A percentile compares a stretch with the other conserved stretches of the same genome.
These are phyloP conservation scores for Tromatobia lineatoria DNA, from an alignment of 2,888 invertebrate species.

Conservation along the genomic window DNA sequence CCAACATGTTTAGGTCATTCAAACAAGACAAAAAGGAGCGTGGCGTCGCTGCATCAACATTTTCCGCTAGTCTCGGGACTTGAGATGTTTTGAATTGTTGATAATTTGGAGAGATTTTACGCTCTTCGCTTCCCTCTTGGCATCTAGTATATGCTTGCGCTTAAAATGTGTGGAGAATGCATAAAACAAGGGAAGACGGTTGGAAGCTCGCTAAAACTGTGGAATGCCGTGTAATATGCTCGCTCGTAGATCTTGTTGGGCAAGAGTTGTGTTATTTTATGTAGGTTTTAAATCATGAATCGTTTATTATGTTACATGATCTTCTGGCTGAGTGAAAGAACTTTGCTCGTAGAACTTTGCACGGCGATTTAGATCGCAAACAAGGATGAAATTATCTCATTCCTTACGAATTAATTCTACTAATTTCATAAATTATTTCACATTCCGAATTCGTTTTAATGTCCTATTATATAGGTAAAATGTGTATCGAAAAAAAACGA, in stretches of 20 bases:
- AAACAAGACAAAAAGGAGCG: conserved; percentile 38
- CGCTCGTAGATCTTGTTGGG: background rate
- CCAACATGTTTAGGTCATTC: conserved; percentile 16
- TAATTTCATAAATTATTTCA: no score
- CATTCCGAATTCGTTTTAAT: no score
- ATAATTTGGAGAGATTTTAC: conserved; percentile 39
- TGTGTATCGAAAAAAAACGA: no score
- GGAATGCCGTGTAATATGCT: conserved; percentile 12
- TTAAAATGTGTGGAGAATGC: background rate
- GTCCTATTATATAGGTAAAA: no score
- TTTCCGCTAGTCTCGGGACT: conserved; percentile 14
- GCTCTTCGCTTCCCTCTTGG: conserved; percentile 5
- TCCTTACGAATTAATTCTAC: no score
- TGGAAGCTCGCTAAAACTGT: background rate
- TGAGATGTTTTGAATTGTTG: conserved; percentile 37
- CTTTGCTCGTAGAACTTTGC: background rate
- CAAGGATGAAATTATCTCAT: no score
- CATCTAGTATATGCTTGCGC: background rate
- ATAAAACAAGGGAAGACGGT: background rate
- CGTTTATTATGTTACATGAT: conserved; percentile 12
- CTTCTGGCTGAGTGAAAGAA: conserved; percentile 2
- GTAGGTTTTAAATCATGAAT: conserved; percentile 2
- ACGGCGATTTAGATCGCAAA: background rate
- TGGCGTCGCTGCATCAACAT: background rate
- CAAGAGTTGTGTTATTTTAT: background rate